phyloP scores from a whole-genome alignment of 2,113 vertebrate genomes.

The Antennarius striatus region DNA sequence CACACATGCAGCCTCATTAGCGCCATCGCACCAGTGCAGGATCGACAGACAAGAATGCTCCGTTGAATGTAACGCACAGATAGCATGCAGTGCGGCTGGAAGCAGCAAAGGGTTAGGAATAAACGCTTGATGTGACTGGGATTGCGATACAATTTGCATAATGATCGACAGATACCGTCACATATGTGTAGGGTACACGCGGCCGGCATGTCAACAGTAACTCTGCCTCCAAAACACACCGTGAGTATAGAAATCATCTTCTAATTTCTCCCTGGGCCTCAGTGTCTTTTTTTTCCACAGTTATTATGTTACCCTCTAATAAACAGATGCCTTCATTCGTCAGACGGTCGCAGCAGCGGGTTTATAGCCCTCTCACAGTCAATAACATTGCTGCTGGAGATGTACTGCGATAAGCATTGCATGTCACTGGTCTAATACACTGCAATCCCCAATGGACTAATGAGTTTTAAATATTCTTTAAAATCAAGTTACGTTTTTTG shows the following conservation, averaged over 20 bases:
- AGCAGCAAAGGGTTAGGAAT: constrained; percentile 48
- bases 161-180: constrained; percentile 53
- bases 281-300: constrained; percentile 1
- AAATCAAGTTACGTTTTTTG: too few species aligned
- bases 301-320: constrained; percentile 63
- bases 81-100: constrained; percentile 59
- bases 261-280: constrained; percentile 30
- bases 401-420: constrained; percentile 22
- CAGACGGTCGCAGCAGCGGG: constrained; percentile 55
- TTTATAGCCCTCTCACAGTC: constrained; percentile 55
- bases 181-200: constrained; percentile 56
- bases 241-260: constrained; percentile 52
- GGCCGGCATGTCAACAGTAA: constrained; percentile 53
- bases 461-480: not conserved
- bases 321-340: constrained; percentile 70
- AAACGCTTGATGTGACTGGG: constrained; percentile 54
- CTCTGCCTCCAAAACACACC: constrained; percentile 40
- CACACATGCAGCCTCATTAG: constrained; percentile 75
- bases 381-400: constrained; percentile 42
- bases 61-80: constrained; percentile 70
- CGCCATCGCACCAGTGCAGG: constrained; percentile 62
- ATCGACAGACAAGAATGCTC: constrained; percentile 65
- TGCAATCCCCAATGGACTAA: not conserved
- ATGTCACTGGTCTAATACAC: constrained; percentile 1
- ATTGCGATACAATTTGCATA: constrained; percentile 61